phyloP scores from a whole-genome alignment of 2,797 vertebrate genomes.

The Agapornis canus region DNA sequence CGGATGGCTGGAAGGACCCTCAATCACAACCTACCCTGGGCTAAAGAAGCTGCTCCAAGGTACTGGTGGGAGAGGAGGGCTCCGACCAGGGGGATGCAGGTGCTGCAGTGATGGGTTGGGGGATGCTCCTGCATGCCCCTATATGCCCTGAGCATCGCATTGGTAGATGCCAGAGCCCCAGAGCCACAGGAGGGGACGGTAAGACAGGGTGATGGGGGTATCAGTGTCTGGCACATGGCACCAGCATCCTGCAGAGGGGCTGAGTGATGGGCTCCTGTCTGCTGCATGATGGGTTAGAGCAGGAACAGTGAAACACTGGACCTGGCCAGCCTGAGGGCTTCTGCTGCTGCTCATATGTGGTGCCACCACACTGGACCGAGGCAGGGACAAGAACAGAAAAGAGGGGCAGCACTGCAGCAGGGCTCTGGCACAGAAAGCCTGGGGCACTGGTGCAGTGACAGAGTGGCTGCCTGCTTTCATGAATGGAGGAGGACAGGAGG shows the following conservation, averaged over 20 bases:
- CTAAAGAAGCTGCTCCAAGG: constrained; percentile 69
- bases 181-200: fast-evolving
- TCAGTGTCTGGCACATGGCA: neutral
- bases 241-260: fast-evolving
- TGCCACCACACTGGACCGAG: neutral
- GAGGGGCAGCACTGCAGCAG: fast-evolving
- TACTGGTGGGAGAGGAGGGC: neutral
- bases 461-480: neutral
- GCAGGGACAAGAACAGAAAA: neutral
- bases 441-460: neutral
- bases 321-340: neutral
- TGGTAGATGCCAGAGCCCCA: neutral
- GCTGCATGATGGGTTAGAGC: fast-evolving
- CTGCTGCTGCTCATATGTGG: fast-evolving
- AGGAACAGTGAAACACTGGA: fast-evolving
- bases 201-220: neutral
- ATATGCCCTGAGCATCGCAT: fast-evolving
- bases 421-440: neutral
- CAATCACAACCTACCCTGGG: constrained; percentile 82
- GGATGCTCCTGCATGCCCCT: fast-evolving
- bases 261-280: neutral
- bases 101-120: neutral
- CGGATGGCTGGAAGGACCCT: constrained; percentile 83
- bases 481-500: neutral
- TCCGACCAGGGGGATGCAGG: neutral